Percentiles rank a stretch among this genome's conserved stretches.
Conservation (phyloP, 1,140 invertebrate genomes). For the Trachymyrmex cornetzi region DNA sequence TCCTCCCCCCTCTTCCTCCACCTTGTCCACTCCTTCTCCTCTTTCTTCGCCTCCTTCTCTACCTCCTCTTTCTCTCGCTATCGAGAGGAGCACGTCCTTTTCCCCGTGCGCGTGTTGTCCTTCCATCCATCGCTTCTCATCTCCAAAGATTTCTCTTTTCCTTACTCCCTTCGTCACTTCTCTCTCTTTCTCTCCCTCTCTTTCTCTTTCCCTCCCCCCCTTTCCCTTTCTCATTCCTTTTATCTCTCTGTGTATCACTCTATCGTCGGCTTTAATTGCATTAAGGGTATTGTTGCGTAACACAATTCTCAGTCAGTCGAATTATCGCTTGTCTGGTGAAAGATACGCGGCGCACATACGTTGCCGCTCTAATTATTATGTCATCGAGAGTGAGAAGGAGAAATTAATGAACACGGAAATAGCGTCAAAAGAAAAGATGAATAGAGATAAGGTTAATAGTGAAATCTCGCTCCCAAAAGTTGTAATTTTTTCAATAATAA, state of each 20-base stretch:
- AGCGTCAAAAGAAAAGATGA: neutral
- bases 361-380: constrained; percentile 30
- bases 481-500: neutral
- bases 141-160: constrained; percentile 57
- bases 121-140: constrained; percentile 57
- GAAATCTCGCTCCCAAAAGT: neutral
- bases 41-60: constrained; percentile 30
- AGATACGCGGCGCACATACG: constrained; percentile 52
- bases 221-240: neutral
- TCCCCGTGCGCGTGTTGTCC: constrained; percentile 19
- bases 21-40: constrained; percentile 29
- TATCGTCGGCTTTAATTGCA: constrained; percentile 77
- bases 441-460: neutral
- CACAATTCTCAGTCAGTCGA: constrained; percentile 60
- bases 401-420: constrained; percentile 48
- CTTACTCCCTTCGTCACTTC: neutral
- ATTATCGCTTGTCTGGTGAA: constrained; percentile 56
- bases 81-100: constrained; percentile 40
- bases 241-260: constrained; percentile 62
- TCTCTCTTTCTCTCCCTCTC: constrained; percentile 7
- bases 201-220: constrained; percentile 7
- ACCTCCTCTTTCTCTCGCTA: constrained; percentile 48
- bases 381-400: constrained; percentile 59
- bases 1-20: constrained; percentile 26
- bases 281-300: constrained; percentile 75